Evolutionary conservation across 2,888 invertebrate species (phyloP).

Genomic region (Notodonta ziczac): DNA sequence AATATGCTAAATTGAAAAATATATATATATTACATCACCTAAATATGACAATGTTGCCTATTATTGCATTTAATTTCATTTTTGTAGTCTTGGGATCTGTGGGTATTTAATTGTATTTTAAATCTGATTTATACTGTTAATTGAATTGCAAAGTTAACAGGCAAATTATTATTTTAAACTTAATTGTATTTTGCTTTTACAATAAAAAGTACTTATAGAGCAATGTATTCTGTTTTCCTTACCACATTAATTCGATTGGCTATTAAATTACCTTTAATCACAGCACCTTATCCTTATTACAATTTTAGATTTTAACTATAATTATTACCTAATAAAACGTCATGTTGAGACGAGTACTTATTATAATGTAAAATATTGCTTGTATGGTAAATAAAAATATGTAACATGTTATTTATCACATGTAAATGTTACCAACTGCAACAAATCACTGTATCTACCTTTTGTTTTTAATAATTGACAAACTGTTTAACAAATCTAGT

Average conservation of each 20-base stretch:
- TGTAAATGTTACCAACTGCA: slow-evolving; percentile 10
- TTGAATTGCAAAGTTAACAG: too few species aligned
- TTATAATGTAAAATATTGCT: not conserved
- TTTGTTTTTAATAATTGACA: slow-evolving; percentile 25
- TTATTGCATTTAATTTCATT: slow-evolving; percentile 1
- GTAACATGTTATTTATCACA: not conserved
- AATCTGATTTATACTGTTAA: too few species aligned
- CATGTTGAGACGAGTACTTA: not conserved
- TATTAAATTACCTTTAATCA: too few species aligned
- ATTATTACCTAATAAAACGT: not conserved
- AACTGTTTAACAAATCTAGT: slow-evolving; percentile 33
- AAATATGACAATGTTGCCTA: not conserved
- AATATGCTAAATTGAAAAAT: too few species aligned
- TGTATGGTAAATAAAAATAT: not conserved
- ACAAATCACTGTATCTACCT: slow-evolving; percentile 23
- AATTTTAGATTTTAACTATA: not conserved
- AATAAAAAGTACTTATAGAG: too few species aligned
- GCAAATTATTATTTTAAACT: too few species aligned
- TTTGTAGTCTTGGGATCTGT: not conserved
- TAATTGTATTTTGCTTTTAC: too few species aligned
- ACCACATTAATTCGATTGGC: too few species aligned
- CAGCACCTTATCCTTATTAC: not conserved
- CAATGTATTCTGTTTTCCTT: too few species aligned
- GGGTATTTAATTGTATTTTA: too few species aligned
- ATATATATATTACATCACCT: too few species aligned